Conservation (phyloP, 2,797 vertebrate genomes). For the Coracias cyanogaster region DNA sequence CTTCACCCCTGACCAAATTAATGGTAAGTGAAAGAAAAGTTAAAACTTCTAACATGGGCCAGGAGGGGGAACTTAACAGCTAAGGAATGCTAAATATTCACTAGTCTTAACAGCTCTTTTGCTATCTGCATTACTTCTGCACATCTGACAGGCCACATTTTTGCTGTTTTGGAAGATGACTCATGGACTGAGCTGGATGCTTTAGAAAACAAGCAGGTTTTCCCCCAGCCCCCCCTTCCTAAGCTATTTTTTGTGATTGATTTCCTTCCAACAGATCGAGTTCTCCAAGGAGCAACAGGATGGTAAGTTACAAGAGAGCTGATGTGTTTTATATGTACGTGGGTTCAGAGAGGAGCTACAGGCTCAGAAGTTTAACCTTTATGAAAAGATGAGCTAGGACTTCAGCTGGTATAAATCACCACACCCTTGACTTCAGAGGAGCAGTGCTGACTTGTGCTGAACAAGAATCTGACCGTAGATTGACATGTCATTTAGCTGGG, state of each 20-base stretch:
- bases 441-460: not conserved
- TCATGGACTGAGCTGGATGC: constrained; percentile 74
- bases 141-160: constrained; percentile 52
- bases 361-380: constrained; percentile 7
- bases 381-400: not conserved
- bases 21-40: constrained; percentile 88
- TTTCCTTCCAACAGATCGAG: constrained; percentile 86
- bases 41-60: constrained; percentile 1
- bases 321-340: not conserved
- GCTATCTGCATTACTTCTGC: constrained; percentile 64
- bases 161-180: constrained; percentile 72
- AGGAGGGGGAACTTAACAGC: not conserved
- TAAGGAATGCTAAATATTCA: constrained; percentile 2
- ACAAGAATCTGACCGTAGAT: not conserved
- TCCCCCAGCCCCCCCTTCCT: constrained; percentile 63
- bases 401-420: not conserved
- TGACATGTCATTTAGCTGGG: not conserved
- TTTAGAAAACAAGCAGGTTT: constrained; percentile 59
- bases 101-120: constrained; percentile 46
- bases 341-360: constrained; percentile 25
- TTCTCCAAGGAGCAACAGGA: constrained; percentile 83
- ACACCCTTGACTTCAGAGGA: not conserved
- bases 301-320: constrained; percentile 79
- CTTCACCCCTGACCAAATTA: constrained; percentile 93
- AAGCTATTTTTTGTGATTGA: constrained; percentile 80